Conservation (phyloP, 2,888 invertebrate genomes). For the Hetaerina titia region DNA sequence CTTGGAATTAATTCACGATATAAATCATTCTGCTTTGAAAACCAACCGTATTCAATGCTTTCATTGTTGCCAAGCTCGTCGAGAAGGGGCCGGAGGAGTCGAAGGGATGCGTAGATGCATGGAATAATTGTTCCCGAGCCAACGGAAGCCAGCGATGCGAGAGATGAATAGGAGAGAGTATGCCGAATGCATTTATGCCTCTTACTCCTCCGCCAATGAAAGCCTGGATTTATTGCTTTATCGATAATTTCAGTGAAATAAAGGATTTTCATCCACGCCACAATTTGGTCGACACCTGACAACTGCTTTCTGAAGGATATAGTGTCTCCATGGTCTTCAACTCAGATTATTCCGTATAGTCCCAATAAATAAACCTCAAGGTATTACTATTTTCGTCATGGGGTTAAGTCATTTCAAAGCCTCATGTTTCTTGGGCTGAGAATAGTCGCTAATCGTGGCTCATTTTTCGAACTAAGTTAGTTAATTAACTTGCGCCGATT, state of each 20-base stretch:
- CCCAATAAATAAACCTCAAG: neutral
- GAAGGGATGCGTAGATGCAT: neutral
- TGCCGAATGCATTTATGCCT: neutral
- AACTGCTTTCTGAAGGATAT: neutral
- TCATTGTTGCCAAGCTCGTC: neutral
- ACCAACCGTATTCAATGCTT: constrained; percentile 12
- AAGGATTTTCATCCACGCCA: neutral
- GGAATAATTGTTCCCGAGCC: neutral
- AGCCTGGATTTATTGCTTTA: neutral
- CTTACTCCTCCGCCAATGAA: neutral
- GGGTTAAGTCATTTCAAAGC: neutral
- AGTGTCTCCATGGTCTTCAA: neutral
- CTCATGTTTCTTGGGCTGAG: neutral
- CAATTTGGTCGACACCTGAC: neutral
- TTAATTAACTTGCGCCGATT: too few relatives aligned
- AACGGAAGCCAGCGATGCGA: neutral
- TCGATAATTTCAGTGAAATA: neutral
- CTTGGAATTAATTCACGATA: constrained; percentile 13
- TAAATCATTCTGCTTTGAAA: neutral
- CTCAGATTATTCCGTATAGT: neutral
- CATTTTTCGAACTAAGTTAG: too few relatives aligned
- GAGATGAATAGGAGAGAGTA: neutral
- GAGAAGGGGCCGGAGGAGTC: neutral
- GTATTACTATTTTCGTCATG: neutral
- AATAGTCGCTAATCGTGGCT: too few relatives aligned